Evolutionary conservation across 1,140 invertebrate species (phyloP), one percentile per base, ranked within the genome.

Genomic region (Uloborus diversus): DNA sequence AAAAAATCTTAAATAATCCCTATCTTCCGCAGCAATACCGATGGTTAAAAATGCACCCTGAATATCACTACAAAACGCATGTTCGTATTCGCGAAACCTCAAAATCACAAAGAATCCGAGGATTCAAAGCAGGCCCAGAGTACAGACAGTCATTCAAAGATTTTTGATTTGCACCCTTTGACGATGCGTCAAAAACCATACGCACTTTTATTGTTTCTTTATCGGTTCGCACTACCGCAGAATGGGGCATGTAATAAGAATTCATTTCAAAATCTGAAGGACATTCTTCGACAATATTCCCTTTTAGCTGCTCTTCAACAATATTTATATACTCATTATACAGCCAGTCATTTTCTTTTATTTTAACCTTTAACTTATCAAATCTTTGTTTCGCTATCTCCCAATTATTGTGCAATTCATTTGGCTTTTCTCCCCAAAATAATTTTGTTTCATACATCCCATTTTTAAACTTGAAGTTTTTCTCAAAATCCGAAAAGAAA

Each of bases 121-220:
- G 65, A 51, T 51, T 47, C 4, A 65, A 2, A 65, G 47, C 37
- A 51, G 20, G 20, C 25, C 79, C 70, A 25, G 17, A 23, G 30
- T 71, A 47, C 30, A 81, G 68, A 14, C 3, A 64, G 7, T 69
- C 28, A 53, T 62, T 80, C 13, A 79, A 42, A 25, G 75, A 79
- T 70, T 13, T 69, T n/a, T n/a, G n/a, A n/a, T n/a, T n/a, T 17
- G 23, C 23, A 25, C 25, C 61, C 14, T 56, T 17, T 51, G 78
- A 25, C 23, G 47, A 64, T 30, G 42, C 32, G 20, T 62, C 57
- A 53, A 49, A 64, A 13, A 64, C 66, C 47, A 62, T 62, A 5
- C 37, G 17, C 47, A 20, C 17, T 0, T n/a, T 5, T 11, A n/a
- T 62, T 23, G 57, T 75, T 49, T 47, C 30, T n/a, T n/a, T n/a